Evolutionary conservation across 2,888 invertebrate species (phyloP).

Genomic region (Tricholauxania praeusta): DNA sequence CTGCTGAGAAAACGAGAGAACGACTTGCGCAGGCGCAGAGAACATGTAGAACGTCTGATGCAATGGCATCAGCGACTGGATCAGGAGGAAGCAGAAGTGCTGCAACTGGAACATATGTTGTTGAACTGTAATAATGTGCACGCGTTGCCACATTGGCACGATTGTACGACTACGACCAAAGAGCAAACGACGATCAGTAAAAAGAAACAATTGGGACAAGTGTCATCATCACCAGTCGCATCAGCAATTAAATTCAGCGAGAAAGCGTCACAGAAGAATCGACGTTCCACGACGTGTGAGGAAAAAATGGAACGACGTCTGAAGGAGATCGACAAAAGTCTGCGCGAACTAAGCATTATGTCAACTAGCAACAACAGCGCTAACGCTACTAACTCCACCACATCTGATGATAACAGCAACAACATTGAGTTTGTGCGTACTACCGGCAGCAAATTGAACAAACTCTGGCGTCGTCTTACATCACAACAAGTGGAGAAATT

Average conservation of each 20-base stretch:
- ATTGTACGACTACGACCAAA: not conserved
- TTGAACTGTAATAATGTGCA: conserved; percentile 52
- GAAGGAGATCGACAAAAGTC: conserved; percentile 60
- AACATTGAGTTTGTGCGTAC: conserved; percentile 54
- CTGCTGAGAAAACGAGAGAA: conserved; percentile 69
- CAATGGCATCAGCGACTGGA: conserved; percentile 71
- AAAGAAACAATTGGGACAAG: not conserved
- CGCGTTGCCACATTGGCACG: conserved; percentile 42
- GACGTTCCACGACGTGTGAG: conserved; percentile 39
- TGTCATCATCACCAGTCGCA: conserved; percentile 17
- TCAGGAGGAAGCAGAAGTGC: conserved; percentile 70
- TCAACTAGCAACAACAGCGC: conserved; percentile 44
- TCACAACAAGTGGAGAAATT: conserved; percentile 65
- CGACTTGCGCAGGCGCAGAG: conserved; percentile 68
- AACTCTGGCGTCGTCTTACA: conserved; percentile 68
- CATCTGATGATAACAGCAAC: conserved; percentile 26
- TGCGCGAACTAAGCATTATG: conserved; percentile 56
- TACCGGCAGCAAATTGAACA: conserved; percentile 67
- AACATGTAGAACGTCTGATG: conserved; percentile 69
- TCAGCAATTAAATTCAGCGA: not conserved
- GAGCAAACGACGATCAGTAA: not conserved
- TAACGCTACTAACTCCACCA: conserved; percentile 9
- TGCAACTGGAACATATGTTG: conserved; percentile 68
- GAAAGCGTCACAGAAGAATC: conserved; percentile 23
- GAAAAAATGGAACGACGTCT: conserved; percentile 56